Conservation (phyloP, 2,888 invertebrate genomes). For the Steinernema scapterisci region DNA sequence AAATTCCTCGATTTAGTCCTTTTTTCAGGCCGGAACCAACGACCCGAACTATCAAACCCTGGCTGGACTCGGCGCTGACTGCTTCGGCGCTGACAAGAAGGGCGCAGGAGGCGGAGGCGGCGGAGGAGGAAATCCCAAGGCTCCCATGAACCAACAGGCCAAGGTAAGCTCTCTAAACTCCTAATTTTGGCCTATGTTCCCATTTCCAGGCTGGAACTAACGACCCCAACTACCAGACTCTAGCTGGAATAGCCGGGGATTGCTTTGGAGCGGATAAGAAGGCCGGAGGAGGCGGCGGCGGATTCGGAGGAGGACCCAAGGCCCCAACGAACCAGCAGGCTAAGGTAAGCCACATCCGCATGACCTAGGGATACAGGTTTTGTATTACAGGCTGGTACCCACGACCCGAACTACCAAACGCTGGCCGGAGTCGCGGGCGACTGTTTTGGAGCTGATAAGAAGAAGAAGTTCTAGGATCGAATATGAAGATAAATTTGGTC, state of each 20-base stretch:
- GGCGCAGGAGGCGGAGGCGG: slow-evolving; percentile 2
- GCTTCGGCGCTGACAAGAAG: slow-evolving; percentile 23
- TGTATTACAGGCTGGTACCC: neutral
- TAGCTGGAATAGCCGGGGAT: slow-evolving; percentile 34
- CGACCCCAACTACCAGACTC: slow-evolving; percentile 15
- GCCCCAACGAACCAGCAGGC: slow-evolving; percentile 26
- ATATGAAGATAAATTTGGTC: no score
- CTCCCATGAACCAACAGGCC: neutral
- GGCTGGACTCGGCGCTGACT: neutral
- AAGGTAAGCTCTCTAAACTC: neutral
- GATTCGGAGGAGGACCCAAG: neutral
- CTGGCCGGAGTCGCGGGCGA: no score
- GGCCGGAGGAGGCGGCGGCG: slow-evolving; percentile 29
- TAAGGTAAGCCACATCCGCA: neutral
- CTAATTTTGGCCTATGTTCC: neutral
- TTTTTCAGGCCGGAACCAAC: no score
- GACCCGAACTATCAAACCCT: no score
- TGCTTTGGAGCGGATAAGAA: slow-evolving; percentile 37
- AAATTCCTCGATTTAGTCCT: neutral
- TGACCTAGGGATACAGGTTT: neutral
- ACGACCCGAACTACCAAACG: neutral
- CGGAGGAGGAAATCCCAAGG: neutral
- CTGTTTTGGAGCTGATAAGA: no score
- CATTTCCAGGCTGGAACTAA: neutral
- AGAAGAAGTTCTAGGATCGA: no score